A percentile compares a stretch with the other conserved stretches of the same genome.
Evolutionary conservation across 2,888 invertebrate species (phyloP).

Genomic region (Leptarthrus brevirostris): DNA sequence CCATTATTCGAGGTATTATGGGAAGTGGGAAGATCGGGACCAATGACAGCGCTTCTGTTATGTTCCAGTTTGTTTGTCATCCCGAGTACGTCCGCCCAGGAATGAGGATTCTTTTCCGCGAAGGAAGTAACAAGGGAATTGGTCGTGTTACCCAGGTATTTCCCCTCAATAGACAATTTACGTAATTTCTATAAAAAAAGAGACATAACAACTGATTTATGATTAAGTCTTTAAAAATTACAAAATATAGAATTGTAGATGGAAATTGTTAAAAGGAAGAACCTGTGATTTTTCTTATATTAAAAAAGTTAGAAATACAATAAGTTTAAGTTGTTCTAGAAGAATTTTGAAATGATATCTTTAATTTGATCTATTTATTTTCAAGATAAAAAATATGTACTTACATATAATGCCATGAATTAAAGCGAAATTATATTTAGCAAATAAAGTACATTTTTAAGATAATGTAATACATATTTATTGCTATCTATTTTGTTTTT

Average conservation of each 20-base stretch:
- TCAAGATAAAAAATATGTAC: slow-evolving; percentile 9
- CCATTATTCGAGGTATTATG: slow-evolving; percentile 84
- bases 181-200: slow-evolving; percentile 20
- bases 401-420: slow-evolving; percentile 26
- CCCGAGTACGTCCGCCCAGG: slow-evolving; percentile 87
- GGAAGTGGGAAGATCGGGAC: slow-evolving; percentile 72
- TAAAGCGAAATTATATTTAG: neutral
- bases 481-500: slow-evolving; percentile 45
- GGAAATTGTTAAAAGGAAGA: neutral
- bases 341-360: slow-evolving; percentile 2
- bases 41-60: slow-evolving; percentile 86
- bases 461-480: neutral
- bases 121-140: slow-evolving; percentile 86
- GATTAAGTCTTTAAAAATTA: no score
- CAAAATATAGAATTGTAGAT: no score
- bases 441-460: slow-evolving; percentile 3
- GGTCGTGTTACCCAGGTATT: slow-evolving; percentile 85
- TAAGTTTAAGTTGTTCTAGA: slow-evolving; percentile 4
- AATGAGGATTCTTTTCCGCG: slow-evolving; percentile 83
- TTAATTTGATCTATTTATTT: slow-evolving; percentile 6
- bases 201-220: no score
- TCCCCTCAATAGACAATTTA: slow-evolving; percentile 67
- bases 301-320: slow-evolving; percentile 3
- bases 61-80: slow-evolving; percentile 88
- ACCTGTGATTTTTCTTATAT: slow-evolving; percentile 35